Evolutionary conservation across 2,113 vertebrate genomes (phyloP), one percentile per base, ranked within the genome.

Genomic region (Myiopsitta monachus): DNA sequence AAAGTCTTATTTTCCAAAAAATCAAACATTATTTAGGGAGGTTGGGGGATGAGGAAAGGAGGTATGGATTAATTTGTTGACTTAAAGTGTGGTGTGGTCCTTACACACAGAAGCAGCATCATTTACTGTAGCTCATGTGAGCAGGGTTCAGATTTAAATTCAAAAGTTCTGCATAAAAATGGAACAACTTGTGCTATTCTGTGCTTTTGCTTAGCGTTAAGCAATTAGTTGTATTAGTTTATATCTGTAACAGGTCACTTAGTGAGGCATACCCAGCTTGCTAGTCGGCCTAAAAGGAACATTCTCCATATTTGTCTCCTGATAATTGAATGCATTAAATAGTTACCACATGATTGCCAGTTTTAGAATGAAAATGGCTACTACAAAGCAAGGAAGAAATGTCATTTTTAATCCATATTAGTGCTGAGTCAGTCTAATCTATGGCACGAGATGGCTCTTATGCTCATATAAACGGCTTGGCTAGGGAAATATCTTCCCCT

Each of bases 31-130:
- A 75, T 81, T 84, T 39, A 63, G 67, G 66, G 21, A 59, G 10
- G 6, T 4, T 31, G 9, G 17, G n/a, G 5, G 3, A 9, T 36
- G 2, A 5, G 11, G 17, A 4, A 14, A 7, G 16, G 26, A 27
- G 11, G 39, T 90, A 8, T 0, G 0, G 41, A 41, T 76, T 72
- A 6, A 28, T 52, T 47, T 85, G 15, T 33, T 72, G 21, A 9
- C 49, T 46, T 63, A 57, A 89, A 22, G 15, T 43, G 14, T 15
- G 12, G 8, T 78, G 18, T 41, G 36, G 64, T 78, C 64, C 11
- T 19, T n/a, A 28, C 18, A 28, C 24, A 72, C 21, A 79, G 47
- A 77, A 78, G 47, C 18, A 84, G 6, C 18, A 43, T 33, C 3
- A 26, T 43, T 81, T 79, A n/a, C 7, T 66, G 14, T 36, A 43